phyloP scores from a whole-genome alignment of 2,113 vertebrate species.

The Hiodon alosoides region DNA sequence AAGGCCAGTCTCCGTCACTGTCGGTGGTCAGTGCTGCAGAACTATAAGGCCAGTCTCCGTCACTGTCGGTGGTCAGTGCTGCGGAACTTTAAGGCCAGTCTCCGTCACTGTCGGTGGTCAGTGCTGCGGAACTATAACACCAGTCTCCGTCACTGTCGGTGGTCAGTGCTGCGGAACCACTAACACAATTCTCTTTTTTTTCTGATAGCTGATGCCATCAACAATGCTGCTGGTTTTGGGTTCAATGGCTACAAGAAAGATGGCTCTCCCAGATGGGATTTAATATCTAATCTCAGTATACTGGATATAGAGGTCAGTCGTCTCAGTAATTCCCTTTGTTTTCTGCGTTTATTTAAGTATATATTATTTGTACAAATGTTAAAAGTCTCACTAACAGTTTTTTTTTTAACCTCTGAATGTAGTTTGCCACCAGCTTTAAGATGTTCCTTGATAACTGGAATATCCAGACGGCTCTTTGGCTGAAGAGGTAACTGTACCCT shows the following conservation, averaged over 20 bases:
- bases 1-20: no score
- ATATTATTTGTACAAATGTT: background rate
- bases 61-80: no score
- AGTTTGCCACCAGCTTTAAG: conserved; percentile 98
- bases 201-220: conserved; percentile 87
- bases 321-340: background rate
- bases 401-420: conserved; percentile 40
- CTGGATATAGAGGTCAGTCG: conserved; percentile 82
- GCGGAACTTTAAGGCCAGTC: no score
- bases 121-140: background rate
- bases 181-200: conserved; percentile 34
- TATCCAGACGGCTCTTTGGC: conserved; percentile 96
- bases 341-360: no score
- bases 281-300: conserved; percentile 92
- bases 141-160: background rate
- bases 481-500: conserved; percentile 79
- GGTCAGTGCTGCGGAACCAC: background rate
- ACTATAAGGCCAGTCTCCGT: no score
- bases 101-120: no score
- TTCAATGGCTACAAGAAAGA: conserved; percentile 90
- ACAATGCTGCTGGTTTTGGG: conserved; percentile 97
- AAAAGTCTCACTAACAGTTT: background rate
- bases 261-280: conserved; percentile 81
- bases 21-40: no score
- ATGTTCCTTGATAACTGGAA: conserved; percentile 99